These are phyloP conservation scores for Hydractinia symbiolongicarpus DNA, from an alignment of 30 jellyfish, hydroid and myxozoan species.

Conservation along the genomic window DNA sequence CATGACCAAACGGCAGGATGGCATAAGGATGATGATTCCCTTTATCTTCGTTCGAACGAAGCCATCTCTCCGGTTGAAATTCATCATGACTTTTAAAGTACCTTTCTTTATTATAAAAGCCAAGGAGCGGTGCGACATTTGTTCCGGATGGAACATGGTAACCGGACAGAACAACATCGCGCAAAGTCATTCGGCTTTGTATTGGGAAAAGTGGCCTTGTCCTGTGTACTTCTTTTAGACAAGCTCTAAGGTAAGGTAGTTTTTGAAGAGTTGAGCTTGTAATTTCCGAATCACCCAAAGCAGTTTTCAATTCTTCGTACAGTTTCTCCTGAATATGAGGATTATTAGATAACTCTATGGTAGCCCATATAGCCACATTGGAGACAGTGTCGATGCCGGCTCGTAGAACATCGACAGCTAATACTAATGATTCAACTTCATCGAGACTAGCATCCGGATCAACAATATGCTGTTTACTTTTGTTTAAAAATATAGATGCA, in stretches of 20 bases:
- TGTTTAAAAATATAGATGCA: not conserved
- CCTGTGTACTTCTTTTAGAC: not conserved
- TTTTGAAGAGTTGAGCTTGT: not conserved
- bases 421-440: not conserved
- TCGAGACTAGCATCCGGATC: not conserved
- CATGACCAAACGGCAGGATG: conserved; percentile 21
- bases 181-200: not conserved
- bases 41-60: not conserved
- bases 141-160: conserved; percentile 20
- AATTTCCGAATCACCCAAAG: not conserved
- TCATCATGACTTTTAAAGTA: not conserved
- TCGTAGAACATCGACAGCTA: not conserved
- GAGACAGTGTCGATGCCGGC: conserved; percentile 14
- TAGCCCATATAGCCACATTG: not conserved
- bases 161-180: conserved; percentile 15
- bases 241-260: not conserved
- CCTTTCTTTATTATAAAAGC: not conserved
- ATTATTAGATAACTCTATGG: conserved; percentile 11
- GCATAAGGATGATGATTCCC: not conserved
- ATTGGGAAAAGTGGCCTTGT: not conserved
- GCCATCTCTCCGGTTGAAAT: conserved; percentile 18
- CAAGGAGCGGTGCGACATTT: not conserved
- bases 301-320: not conserved
- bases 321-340: conserved; percentile 13
- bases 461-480: not conserved